Base-by-base conservation (phyloP, 2,113 vertebrate genomes). In the Halichoerus grypus region DNA sequence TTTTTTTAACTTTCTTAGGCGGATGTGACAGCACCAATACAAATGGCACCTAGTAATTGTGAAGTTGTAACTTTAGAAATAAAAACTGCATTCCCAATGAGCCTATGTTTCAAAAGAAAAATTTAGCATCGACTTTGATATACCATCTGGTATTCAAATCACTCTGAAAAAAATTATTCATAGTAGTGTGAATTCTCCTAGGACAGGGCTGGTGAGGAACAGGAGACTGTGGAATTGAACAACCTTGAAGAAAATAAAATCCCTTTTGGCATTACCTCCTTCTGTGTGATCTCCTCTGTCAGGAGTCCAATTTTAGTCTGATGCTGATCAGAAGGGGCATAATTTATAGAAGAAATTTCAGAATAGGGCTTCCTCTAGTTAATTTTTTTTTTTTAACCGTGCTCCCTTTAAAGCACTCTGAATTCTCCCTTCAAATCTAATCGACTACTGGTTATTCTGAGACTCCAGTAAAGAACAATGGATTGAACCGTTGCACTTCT, bases 401-500 rank as follows among this genome's bases (percentile, higher is more conserved):
- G 69, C 11, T 85, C 39, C 93, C 51, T 96, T 81, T 81, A 97
- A 98, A 89, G 97, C 93, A 89, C 21, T 97, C 91, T 84, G 22
- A 94, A 95, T 88, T 57, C 39, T 95, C 55, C 4, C 65, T 96
- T 93, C 93, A 97, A 96, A 39, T 88, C 46, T 93, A 92, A 96
- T 88, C 22, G 61, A 84, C 49, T 96, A 49, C 36, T 98, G 94
- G 98, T 98, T 98, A 93, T 98, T 97, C 92, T 18, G 3, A 98
- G 85, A 42, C 61, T 96, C 55, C 63, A 79, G 92, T 97, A 97
- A 96, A 77, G 94, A 98, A 97, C 86, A 97, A 81, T 97, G 96
- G n/a, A 55, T 81, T 79, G 87, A 98, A 95, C 16, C 81, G 67
- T 98, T 98, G 98, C 77, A 97, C 83, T 94, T 97, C 94, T 97